Evolutionary conservation across 35 echinoderm and acorn worm species (phyloP), one percentile per base, ranked within the genome.

Genomic region (Diadema setosum): DNA sequence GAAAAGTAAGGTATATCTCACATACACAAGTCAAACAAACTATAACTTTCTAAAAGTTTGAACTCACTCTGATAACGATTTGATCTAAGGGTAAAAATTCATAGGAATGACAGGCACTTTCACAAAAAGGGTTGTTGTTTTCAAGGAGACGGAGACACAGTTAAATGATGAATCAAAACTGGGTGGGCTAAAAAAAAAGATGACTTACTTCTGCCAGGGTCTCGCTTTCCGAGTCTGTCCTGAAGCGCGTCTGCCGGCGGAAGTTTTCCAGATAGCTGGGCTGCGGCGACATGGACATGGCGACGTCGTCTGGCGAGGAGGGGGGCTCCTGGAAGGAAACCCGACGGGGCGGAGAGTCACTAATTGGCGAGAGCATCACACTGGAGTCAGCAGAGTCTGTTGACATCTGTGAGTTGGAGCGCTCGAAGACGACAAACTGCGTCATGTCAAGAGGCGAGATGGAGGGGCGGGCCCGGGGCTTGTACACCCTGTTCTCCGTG

Each of bases 391-490:
- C 69, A n/a, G 84, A 87, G 5, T 69, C 87, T 20, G 84, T 84
- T 3, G 87, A 90, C 65, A 88, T 87, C 82, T 97, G 90, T 2
- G 95, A 97, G 46, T 89, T 88, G 18, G 89, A 85, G 2, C 95
- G 65, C 84, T 97, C 95, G 31, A 85, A 83, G 75, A 97, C 88
- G 59, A 97, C 83, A 61, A 90, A 97, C 25, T 92, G 87, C 11
- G 95, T 97, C 39, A 97, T 78, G 45, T 97, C 95, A 4, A 97
- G 78, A 2, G 95, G 95, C 8, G 95, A 93, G 91, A 97, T 97
- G 61, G 95, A 97, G 64, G 88, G 86, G 1, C 91, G 75, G 20
- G 91, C 52, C 34, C 92, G 92, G 29, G 90, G 89, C 2, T 86
- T 83, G 2, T 65, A 40, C 6, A 81, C 63, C 8, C 88, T 84